These are phyloP conservation scores for Crotalus tigris DNA, from an alignment of 2,113 vertebrate genomes.

Conservation along the genomic window DNA sequence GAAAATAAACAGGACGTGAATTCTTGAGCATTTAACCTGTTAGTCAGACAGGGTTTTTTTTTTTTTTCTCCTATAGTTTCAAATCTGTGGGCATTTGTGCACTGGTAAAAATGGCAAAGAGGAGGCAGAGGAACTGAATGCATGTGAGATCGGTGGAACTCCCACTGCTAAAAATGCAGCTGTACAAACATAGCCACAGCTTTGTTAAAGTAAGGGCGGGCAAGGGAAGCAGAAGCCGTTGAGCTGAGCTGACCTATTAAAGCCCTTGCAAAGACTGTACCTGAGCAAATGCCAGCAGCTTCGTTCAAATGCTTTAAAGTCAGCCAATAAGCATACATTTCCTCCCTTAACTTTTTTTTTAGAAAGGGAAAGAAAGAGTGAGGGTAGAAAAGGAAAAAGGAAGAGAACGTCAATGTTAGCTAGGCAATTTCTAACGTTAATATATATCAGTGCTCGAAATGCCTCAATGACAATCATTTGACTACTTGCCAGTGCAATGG, in stretches of 20 bases:
- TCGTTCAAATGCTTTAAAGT: conserved; percentile 67
- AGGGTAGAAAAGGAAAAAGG: not conserved
- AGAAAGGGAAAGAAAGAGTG: conserved; percentile 11
- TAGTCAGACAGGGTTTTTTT: conserved; percentile 64
- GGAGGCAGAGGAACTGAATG: conserved; percentile 74
- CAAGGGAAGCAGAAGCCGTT: conserved; percentile 86
- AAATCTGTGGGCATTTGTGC: conserved; percentile 73
- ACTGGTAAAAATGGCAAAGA: conserved; percentile 73
- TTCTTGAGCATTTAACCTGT: conserved; percentile 75
- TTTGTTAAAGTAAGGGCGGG: conserved; percentile 87
- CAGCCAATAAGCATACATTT: conserved; percentile 62
- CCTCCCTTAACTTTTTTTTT: conserved; percentile 12
- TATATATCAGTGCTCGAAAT: conserved; percentile 35
- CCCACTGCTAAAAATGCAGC: conserved; percentile 86
- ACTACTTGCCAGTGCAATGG: conserved; percentile 39
- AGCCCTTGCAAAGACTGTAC: conserved; percentile 72
- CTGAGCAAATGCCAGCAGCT: conserved; percentile 75
- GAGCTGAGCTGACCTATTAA: conserved; percentile 82
- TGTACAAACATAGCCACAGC: conserved; percentile 88
- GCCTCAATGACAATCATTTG: conserved; percentile 43
- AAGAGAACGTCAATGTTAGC: conserved; percentile 23
- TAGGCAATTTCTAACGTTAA: conserved; percentile 52
- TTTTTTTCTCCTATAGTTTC: conserved; percentile 67
- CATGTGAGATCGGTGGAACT: conserved; percentile 79
- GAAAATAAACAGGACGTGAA: conserved; percentile 81